Evolutionary conservation across 2,888 invertebrate genomes (phyloP), one percentile per base, ranked within the genome.

Genomic region (Didymodactylos carnosus): DNA sequence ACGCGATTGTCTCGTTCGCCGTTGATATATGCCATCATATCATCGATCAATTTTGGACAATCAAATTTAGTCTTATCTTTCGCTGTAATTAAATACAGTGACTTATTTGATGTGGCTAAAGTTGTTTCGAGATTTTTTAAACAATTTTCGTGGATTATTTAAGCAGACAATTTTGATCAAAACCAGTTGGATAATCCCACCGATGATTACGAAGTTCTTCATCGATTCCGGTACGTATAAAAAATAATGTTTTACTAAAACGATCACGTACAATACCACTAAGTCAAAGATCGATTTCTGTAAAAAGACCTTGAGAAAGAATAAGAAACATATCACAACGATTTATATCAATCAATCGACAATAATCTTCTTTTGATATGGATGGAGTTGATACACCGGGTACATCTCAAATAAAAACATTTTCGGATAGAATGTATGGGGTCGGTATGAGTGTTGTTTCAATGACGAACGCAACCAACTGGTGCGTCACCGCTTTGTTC

Each of bases 321-420:
- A 77, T 51, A n/a, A 77, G 71, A 71, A 77, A 77, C 35, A 76
- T 72, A 53, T 77, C 77, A 70, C 74, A 77, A 2, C 70, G 71
- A 10, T 75, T 72, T 27, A 73, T 72, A 19, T 53, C 49, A 25
- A 77, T 70, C 43, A 75, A 75, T 39, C 75, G 73, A 14, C 75
- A 41, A 46, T 77, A 77, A 13, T 29, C 39, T 16, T 75, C 41
- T 23, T 73, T 69, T 13, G 76, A 69, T 39, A 75, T 76, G 1
- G 43, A 29, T 10, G 75, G 73, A n/a, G 77, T 77, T 70, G 76
- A 76, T 13, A 76, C 73, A 14, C 77, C 77, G 6, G 77, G 77
- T 4, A 77, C 49, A 62, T 77, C 77, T 74, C 75, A 77, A 16
- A 77, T 29, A 19, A 62, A 62, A 19, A 62, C 53, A 62, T 62